Evolutionary conservation across 2,888 invertebrate genomes (phyloP), one percentile per base, ranked within the genome.

Genomic region (Dexiosoma caninum): DNA sequence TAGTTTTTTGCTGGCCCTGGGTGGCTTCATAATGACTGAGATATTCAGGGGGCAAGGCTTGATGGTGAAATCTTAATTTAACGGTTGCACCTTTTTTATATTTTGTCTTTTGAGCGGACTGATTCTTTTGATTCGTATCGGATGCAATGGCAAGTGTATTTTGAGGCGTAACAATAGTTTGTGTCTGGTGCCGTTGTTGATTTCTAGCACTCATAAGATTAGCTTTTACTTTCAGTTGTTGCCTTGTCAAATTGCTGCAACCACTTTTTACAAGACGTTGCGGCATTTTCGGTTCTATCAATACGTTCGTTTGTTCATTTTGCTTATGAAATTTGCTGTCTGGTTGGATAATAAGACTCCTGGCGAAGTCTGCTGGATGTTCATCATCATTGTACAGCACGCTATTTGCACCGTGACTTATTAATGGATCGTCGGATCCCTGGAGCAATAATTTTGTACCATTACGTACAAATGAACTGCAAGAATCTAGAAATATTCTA

Each of bases 41-140:
- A 86, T 95, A 95, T 87, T 95, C 95, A 14, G 94, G 93, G 0
- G 95, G 95, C 70, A 95, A 88, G 0, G 95, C 95, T 87, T 95
- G 95, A 87, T 95, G 95, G 85, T 95, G 95, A 88, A 95, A 95
- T 87, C 95, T 94, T 60, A 95, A 91, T 88, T 95, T 95, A 92
- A 94, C 77, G 9, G 83, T n/a, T 2, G 71, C 70, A 12, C 16
- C 53, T 1, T 82, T 7, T 57, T 81, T 83, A 21, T 71, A 44
- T 49, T 71, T 71, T 0, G 64, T 32, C 51, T 55, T 78, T 1
- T 66, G 35, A 16, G 49, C 14, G 32, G 76, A 10, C 64, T 83
- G 14, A 78, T 77, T 14, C 40, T 67, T 70, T 81, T 84, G 14
- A 49, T 9, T 44, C 10, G 9, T 3, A 4, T 12, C 1, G 1